phyloP scores from a whole-genome alignment of 2,888 invertebrate species.

The Tigriopus californicus region DNA sequence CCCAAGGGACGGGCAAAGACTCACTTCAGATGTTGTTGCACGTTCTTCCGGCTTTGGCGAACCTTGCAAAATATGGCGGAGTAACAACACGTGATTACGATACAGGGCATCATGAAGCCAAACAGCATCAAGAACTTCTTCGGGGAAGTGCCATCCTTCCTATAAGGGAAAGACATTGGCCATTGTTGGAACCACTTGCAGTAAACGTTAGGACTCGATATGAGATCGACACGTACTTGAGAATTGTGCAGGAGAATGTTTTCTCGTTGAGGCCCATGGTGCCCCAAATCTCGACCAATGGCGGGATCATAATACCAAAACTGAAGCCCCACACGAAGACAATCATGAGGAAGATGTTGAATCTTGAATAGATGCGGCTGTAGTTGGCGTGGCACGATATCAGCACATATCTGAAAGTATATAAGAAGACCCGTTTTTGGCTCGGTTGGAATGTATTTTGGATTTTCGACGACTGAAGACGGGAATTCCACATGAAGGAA shows the following conservation, averaged over 20 bases:
- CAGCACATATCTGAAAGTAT: constrained; percentile 50
- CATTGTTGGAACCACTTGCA: neutral
- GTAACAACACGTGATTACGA: constrained; percentile 66
- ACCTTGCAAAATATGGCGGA: constrained; percentile 68
- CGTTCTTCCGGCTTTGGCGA: constrained; percentile 40
- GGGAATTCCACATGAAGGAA: no score
- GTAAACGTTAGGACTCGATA: no score
- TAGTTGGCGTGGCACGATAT: constrained; percentile 64
- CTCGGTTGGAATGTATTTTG: neutral
- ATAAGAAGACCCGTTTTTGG: neutral
- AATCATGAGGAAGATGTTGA: constrained; percentile 56
- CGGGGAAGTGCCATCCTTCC: constrained; percentile 52
- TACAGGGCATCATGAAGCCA: constrained; percentile 62
- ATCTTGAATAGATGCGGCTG: constrained; percentile 50
- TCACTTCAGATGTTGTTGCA: constrained; percentile 8
- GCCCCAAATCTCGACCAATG: constrained; percentile 64
- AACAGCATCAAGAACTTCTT: constrained; percentile 64
- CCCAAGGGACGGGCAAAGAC: neutral
- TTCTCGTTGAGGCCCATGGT: constrained; percentile 53
- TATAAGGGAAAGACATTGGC: neutral
- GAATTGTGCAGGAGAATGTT: constrained; percentile 75
- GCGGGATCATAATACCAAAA: constrained; percentile 37
- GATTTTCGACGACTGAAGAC: neutral
- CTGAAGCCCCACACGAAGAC: constrained; percentile 58
- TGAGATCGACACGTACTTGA: constrained; percentile 29